phyloP scores from a whole-genome alignment of 2,797 vertebrate genomes.

The Helarctos malayanus region DNA sequence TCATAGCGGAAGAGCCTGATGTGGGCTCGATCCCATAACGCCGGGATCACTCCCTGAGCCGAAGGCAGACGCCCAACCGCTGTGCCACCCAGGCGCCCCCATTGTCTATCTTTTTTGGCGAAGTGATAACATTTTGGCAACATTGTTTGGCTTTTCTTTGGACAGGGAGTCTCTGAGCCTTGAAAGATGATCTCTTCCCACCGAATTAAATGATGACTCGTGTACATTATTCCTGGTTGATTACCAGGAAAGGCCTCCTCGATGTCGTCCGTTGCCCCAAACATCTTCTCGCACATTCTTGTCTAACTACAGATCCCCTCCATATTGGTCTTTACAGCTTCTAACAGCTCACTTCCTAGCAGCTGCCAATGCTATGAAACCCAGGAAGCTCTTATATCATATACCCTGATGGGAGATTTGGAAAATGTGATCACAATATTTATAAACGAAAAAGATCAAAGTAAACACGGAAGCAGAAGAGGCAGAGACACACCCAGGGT shows the following conservation, averaged over 20 bases:
- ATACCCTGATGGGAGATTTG: neutral
- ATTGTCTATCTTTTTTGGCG: neutral
- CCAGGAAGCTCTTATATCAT: neutral
- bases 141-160: neutral
- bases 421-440: neutral
- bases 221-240: neutral
- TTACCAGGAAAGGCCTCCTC: neutral
- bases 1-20: no score
- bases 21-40: no score
- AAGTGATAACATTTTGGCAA: neutral
- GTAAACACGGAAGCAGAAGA: neutral
- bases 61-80: no score
- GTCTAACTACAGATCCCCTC: neutral
- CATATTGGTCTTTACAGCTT: neutral
- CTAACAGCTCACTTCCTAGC: neutral
- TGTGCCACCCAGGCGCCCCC: no score
- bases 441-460: neutral
- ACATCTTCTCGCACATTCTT: neutral
- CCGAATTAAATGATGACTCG: neutral
- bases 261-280: fast-evolving
- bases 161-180: neutral
- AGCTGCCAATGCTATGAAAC: neutral
- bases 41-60: no score
- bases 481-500: neutral
- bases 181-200: neutral